A percentile compares a stretch with the other conserved stretches of the same genome.
phyloP scores from a whole-genome alignment of 1,140 invertebrate species.

The Diabrotica virgifera region DNA sequence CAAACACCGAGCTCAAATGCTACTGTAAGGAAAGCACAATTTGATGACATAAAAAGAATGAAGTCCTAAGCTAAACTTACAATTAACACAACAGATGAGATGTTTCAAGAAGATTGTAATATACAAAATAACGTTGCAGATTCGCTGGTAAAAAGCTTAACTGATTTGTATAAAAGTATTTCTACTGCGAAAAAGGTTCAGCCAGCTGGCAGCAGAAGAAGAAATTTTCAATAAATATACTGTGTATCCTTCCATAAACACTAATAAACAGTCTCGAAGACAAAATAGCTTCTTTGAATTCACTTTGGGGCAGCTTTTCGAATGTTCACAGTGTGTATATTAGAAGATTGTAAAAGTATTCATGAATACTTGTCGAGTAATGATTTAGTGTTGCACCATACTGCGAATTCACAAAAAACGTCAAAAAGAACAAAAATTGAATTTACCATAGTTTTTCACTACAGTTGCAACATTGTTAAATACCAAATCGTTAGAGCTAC shows the following conservation, averaged over 20 bases:
- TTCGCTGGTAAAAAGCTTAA: slow-evolving; percentile 15
- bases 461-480: slow-evolving; percentile 15
- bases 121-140: slow-evolving; percentile 16
- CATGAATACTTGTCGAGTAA: slow-evolving; percentile 19
- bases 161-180: slow-evolving; percentile 18
- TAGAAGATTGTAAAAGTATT: slow-evolving; percentile 19
- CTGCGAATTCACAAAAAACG: slow-evolving; percentile 9
- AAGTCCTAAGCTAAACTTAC: slow-evolving; percentile 18
- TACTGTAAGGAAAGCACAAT: slow-evolving; percentile 16
- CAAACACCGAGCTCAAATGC: slow-evolving; percentile 23
- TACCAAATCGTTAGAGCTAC: slow-evolving; percentile 19
- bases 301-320: slow-evolving; percentile 19
- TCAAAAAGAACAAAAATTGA: slow-evolving; percentile 8
- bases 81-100: slow-evolving; percentile 9
- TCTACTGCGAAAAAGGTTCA: slow-evolving; percentile 6
- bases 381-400: slow-evolving; percentile 21
- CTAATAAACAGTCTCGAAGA: slow-evolving; percentile 14
- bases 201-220: background rate
- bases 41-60: slow-evolving; percentile 23
- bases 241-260: slow-evolving; percentile 13
- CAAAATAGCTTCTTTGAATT: slow-evolving; percentile 20
- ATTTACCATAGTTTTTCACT: slow-evolving; percentile 19
- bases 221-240: slow-evolving; percentile 21
- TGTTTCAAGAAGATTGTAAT: slow-evolving; percentile 21
- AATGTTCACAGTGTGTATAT: slow-evolving; percentile 17